A percentile compares a stretch with the other conserved stretches of the same genome.
Conservation (phyloP, 1,140 invertebrate species). For the Delia radicum region DNA sequence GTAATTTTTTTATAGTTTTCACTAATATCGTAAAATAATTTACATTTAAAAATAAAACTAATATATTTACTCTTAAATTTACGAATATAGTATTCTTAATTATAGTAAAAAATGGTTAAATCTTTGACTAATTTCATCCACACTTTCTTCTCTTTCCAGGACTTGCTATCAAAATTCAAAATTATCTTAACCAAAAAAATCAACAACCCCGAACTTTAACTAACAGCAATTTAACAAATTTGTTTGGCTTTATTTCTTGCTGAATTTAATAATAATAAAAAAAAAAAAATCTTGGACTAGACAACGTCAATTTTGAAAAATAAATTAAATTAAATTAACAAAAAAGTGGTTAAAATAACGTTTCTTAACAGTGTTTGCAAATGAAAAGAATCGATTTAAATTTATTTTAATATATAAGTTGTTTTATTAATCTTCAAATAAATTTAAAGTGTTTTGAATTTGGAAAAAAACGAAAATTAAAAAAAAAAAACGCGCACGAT, state of each 20-base stretch:
- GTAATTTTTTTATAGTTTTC: too few relatives aligned
- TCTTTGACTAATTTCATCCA: too few relatives aligned
- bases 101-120: too few relatives aligned
- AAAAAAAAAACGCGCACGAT: background rate
- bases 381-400: too few relatives aligned
- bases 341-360: background rate
- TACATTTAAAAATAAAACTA: too few relatives aligned
- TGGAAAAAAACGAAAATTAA: background rate
- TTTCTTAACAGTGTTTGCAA: too few relatives aligned
- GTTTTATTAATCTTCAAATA: too few relatives aligned
- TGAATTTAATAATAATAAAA: background rate
- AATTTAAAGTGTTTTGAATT: too few relatives aligned
- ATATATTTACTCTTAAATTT: too few relatives aligned
- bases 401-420: too few relatives aligned
- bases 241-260: background rate
- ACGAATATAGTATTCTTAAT: too few relatives aligned
- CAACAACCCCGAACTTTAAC: background rate
- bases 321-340: background rate
- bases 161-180: slow-evolving; percentile 2
- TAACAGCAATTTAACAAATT: background rate
- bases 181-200: background rate
- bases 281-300: background rate
- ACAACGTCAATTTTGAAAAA: background rate
- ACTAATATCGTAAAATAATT: too few relatives aligned
- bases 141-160: background rate